Evolutionary conservation across 2,797 vertebrate genomes (phyloP).

Genomic region (Aplochiton taeniatus): DNA sequence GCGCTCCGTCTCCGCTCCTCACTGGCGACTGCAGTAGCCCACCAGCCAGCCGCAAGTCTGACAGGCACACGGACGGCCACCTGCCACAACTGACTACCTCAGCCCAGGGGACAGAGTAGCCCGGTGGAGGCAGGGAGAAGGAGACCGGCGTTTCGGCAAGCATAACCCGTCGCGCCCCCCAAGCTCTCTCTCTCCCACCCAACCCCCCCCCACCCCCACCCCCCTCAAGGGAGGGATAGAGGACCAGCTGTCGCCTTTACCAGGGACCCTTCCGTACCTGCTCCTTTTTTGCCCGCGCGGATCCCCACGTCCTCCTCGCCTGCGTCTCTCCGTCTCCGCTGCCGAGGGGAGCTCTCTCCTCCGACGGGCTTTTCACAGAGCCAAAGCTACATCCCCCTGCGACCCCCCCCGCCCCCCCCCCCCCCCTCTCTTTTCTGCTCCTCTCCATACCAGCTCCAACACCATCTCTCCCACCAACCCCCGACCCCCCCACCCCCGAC

Average conservation of each 20-base stretch:
- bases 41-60: slow-evolving; percentile 77
- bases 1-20: slow-evolving; percentile 53
- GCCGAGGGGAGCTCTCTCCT: slow-evolving; percentile 61
- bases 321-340: neutral
- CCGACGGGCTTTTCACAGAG: slow-evolving; percentile 65
- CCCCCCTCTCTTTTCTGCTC: slow-evolving; percentile 51
- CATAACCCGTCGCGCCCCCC: too few relatives aligned
- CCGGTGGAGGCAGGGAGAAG: slow-evolving; percentile 43
- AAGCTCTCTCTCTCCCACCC: too few relatives aligned
- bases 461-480: slow-evolving; percentile 4
- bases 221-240: slow-evolving; percentile 8
- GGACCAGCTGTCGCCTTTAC: neutral
- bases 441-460: slow-evolving; percentile 1
- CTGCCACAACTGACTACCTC: slow-evolving; percentile 85
- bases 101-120: slow-evolving; percentile 71
- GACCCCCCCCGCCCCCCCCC: slow-evolving; percentile 55
- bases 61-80: slow-evolving; percentile 77
- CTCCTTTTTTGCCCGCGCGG: slow-evolving; percentile 50
- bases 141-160: slow-evolving; percentile 22
- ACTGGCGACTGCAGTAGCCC: slow-evolving; percentile 77
- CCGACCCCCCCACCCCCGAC: slow-evolving; percentile 20
- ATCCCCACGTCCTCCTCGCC: slow-evolving; percentile 35
- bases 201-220: too few relatives aligned
- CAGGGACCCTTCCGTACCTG: slow-evolving; percentile 46
- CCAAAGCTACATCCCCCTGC: slow-evolving; percentile 61